Base-by-base conservation (phyloP, 2,797 vertebrate species). In the Crypturellus tataupa region DNA sequence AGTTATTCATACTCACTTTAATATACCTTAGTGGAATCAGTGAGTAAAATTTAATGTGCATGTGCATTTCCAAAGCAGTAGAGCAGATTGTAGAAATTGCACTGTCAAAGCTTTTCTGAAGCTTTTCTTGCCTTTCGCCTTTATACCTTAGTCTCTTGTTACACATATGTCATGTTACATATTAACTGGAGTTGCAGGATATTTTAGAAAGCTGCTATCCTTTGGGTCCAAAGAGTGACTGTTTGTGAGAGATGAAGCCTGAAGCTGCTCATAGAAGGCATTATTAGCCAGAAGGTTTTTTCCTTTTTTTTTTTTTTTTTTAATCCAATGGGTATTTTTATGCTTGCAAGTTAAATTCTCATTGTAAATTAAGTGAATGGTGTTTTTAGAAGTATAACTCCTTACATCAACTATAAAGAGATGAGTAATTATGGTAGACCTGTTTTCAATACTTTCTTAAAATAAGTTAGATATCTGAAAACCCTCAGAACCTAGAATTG, bases 71-170 rank as follows among this genome's bases (percentile, higher is more conserved):
- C 42, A 73, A 42, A 21, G n/a, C 25, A 79, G 67, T 29, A 79
- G 67, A 91, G 39, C 47, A 87, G 53, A 35, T 21, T 87, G 82
- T 39, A 79, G 60, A 91, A 94, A 89, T 37, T 69, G 42, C 37
- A 76, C 51, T 67, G 89, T 44, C 53, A 87, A 91, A 92, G 40
- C 46, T 84, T 80, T 82, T 56, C 60, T 80, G 53, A 89, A 85
- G 64, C 37, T 78, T 42, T 82, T n/a, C 15, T 77, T 84, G 55
- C 75, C 69, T 93, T 84, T 94, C 76, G 21, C 62, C 69, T 94
- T 84, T 72, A 63, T 47, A 49, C 39, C 46, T 87, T 51, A 67
- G 39, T 82, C 72, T 82, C 35, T 92, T 67, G 59, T 90, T 94
- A 69, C 56, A 49, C 75, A 82, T 46, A 78, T 44, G 65, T 64